Conservation (phyloP, 2,888 invertebrate genomes). For the Lypha dubia region DNA sequence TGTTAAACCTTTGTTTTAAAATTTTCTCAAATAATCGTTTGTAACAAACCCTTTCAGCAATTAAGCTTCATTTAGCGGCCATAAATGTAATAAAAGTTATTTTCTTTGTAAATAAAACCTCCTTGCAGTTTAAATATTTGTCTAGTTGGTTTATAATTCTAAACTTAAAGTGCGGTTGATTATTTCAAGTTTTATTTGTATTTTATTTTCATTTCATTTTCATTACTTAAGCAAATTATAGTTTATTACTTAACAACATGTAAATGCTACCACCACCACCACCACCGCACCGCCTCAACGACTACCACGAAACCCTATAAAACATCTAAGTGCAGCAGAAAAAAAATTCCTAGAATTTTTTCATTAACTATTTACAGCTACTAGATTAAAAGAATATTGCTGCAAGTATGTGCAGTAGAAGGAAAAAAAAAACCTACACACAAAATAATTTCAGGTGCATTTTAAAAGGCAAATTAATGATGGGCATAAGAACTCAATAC, state of each 20-base stretch:
- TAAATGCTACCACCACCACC: conserved; percentile 37
- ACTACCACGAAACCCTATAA: conserved; percentile 17
- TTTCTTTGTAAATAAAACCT: not conserved
- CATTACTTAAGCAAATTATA: conserved; percentile 41
- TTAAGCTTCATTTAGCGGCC: not conserved
- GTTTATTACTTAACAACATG: conserved; percentile 61
- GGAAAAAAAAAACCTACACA: conserved; percentile 16
- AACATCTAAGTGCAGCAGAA: conserved; percentile 1
- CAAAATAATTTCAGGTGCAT: conserved; percentile 66
- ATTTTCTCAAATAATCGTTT: not conserved
- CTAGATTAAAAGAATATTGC: conserved; percentile 48
- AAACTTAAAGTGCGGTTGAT: conserved; percentile 10
- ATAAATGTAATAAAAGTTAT: conserved; percentile 15
- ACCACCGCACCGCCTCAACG: no score
- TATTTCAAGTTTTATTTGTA: conserved; percentile 18
- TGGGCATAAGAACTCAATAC: conserved; percentile 40
- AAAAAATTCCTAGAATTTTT: conserved; percentile 65
- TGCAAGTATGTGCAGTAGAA: not conserved
- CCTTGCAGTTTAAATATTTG: conserved; percentile 11
- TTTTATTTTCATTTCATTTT: no score
- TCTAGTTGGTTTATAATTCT: not conserved
- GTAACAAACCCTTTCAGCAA: not conserved
- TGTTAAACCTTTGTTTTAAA: not conserved
- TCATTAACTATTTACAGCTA: conserved; percentile 63
- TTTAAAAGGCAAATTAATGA: conserved; percentile 68